phyloP scores from a whole-genome alignment of 2,797 vertebrate genomes.

The Sorex maritimensis region DNA sequence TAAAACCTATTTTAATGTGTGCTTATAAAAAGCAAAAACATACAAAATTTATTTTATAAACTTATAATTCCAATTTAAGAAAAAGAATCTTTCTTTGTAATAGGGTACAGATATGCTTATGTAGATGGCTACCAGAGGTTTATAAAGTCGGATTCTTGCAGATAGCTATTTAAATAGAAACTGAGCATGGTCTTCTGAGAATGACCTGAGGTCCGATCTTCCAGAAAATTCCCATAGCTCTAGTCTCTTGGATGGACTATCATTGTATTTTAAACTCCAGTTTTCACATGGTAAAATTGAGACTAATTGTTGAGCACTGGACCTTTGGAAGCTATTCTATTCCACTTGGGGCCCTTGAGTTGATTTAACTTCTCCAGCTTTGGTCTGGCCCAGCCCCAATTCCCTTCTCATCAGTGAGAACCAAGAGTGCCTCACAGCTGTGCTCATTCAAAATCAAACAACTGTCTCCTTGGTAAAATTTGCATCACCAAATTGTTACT shows the following conservation, averaged over 20 bases:
- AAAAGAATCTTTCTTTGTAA: not conserved
- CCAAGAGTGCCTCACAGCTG: constrained; percentile 37
- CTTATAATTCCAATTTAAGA: constrained; percentile 5
- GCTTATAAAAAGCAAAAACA: constrained; percentile 35
- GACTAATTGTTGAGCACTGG: not conserved
- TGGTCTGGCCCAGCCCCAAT: not conserved
- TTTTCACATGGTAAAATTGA: constrained; percentile 5
- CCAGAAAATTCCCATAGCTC: not conserved
- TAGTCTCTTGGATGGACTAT: not conserved
- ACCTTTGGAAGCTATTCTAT: not conserved
- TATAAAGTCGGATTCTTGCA: not conserved
- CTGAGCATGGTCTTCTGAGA: not conserved
- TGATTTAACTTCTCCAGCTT: not conserved
- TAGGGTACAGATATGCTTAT: not conserved
- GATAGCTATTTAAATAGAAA: not conserved
- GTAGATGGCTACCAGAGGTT: not conserved
- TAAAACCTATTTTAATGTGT: not conserved
- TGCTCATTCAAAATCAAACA: constrained; percentile 53
- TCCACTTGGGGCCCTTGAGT: not conserved
- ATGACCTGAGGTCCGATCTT: not conserved
- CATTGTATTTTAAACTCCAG: not conserved
- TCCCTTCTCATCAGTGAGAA: constrained; percentile 32
- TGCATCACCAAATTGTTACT: constrained; percentile 52
- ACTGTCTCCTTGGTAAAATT: constrained; percentile 65
- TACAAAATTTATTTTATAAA: not conserved